Evolutionary conservation across 2,113 vertebrate species (phyloP).

Genomic region (Phalacrocorax carbo): DNA sequence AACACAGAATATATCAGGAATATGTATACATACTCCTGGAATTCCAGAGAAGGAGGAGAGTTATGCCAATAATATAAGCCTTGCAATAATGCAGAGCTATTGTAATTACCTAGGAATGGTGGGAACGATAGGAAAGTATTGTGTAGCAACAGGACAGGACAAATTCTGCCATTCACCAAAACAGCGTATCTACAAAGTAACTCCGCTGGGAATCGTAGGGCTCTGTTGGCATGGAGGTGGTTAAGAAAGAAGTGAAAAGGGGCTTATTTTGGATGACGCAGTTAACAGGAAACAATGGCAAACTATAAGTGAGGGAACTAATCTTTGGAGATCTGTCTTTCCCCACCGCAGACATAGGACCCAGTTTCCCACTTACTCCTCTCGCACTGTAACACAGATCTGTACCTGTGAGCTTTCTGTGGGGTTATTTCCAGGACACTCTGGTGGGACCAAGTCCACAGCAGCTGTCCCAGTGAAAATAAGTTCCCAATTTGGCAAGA

Average conservation of each 20-base stretch:
- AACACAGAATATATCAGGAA: background rate
- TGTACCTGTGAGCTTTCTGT: background rate
- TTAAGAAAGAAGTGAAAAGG: background rate
- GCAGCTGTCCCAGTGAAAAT: background rate
- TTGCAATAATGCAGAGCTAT: background rate
- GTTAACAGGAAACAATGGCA: background rate
- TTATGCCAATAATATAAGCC: background rate
- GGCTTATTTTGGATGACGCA: background rate
- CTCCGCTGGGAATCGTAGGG: background rate
- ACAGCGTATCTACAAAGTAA: background rate
- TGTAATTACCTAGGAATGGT: background rate
- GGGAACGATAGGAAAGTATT: background rate
- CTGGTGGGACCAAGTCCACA: background rate
- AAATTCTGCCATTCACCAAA: background rate
- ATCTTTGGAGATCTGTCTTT: background rate
- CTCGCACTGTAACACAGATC: background rate
- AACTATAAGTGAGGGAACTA: background rate
- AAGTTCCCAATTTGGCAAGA: background rate
- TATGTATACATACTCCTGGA: accelerated
- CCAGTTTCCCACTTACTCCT: background rate
- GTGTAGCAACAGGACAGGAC: background rate
- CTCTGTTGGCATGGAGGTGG: background rate
- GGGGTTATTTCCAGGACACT: background rate
- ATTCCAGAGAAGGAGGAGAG: background rate
- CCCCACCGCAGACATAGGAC: background rate